Percentiles rank a stretch among this genome's conserved stretches.
Evolutionary conservation across 1,140 invertebrate genomes (phyloP).

Genomic region (Penaeus vannamei): DNA sequence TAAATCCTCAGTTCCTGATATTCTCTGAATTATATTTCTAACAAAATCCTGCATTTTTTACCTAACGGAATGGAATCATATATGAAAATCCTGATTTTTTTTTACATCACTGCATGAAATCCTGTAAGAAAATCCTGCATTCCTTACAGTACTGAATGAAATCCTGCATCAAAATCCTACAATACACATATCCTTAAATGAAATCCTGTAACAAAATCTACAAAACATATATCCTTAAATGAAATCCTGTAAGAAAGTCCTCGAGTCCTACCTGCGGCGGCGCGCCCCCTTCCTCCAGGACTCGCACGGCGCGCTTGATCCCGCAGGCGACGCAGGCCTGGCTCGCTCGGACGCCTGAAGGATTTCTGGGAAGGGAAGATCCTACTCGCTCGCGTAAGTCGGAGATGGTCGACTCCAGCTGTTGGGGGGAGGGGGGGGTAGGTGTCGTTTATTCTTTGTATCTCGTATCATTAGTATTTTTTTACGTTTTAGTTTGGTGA

Average conservation of each 20-base stretch:
- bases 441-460: not conserved
- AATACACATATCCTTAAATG: too few relatives aligned
- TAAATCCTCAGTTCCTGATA: too few relatives aligned
- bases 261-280: slow-evolving; percentile 34
- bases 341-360: slow-evolving; percentile 46
- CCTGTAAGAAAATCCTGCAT: too few relatives aligned
- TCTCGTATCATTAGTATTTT: not conserved
- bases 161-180: not conserved
- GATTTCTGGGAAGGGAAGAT: slow-evolving; percentile 53
- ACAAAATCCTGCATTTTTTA: too few relatives aligned
- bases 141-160: not conserved
- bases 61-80: too few relatives aligned
- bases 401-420: slow-evolving; percentile 52
- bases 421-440: not conserved
- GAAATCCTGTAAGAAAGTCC: not conserved
- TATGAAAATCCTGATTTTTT: too few relatives aligned
- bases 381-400: slow-evolving; percentile 52
- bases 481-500: too few relatives aligned
- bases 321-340: slow-evolving; percentile 56
- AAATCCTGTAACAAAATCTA: too few relatives aligned
- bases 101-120: too few relatives aligned
- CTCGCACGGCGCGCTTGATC: slow-evolving; percentile 31
- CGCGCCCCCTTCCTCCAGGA: slow-evolving; percentile 39
- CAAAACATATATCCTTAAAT: not conserved
- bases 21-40: too few relatives aligned